phyloP scores from a whole-genome alignment of 1,140 invertebrate species.

The Drosophila mojavensis region DNA sequence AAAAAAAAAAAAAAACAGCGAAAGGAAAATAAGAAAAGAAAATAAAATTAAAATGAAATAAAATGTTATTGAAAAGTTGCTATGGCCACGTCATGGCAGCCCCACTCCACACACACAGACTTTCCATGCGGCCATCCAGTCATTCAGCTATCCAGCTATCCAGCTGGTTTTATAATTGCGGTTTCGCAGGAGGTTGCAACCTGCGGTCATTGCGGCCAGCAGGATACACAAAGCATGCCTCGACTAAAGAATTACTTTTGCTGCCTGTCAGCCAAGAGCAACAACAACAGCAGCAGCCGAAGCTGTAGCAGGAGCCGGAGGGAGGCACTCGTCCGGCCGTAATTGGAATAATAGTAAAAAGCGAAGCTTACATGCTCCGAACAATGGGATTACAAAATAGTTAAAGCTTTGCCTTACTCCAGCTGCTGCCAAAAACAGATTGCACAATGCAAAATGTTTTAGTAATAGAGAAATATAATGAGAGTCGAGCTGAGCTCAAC shows the following conservation, averaged over 20 bases:
- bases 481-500: not conserved
- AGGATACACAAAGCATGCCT: conserved; percentile 42
- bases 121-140: conserved; percentile 25
- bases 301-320: not conserved
- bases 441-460: conserved; percentile 1
- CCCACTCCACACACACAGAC: not conserved
- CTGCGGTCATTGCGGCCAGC: conserved; percentile 71
- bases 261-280: conserved; percentile 15
- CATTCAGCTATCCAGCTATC: conserved; percentile 3
- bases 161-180: conserved; percentile 74
- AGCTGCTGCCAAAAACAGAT: conserved; percentile 6
- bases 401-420: conserved; percentile 18
- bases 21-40: not conserved
- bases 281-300: not conserved
- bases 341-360: conserved; percentile 51
- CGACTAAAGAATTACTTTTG: conserved; percentile 49
- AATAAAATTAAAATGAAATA: conserved; percentile 30
- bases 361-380: conserved; percentile 42
- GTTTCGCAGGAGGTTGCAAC: conserved; percentile 68
- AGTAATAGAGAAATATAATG: not conserved
- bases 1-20: conserved; percentile 13
- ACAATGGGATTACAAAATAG: conserved; percentile 42
- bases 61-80: conserved; percentile 69
- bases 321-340: conserved; percentile 5
- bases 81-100: conserved; percentile 26